Conservation (phyloP, 1,140 invertebrate genomes). For the Asbolus verrucosus region DNA sequence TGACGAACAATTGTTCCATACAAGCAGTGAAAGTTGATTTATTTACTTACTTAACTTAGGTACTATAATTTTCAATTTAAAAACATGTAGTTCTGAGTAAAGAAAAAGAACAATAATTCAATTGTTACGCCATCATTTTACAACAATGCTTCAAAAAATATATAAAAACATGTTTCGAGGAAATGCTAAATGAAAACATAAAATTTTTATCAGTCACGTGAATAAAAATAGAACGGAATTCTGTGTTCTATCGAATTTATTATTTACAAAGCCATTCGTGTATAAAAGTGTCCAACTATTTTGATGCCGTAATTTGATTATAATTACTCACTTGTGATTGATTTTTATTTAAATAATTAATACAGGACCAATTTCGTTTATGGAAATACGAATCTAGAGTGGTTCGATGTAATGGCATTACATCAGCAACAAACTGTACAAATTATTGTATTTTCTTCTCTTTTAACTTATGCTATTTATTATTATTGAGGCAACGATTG, state of each 20-base stretch:
- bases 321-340: not conserved
- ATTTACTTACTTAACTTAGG: slow-evolving; percentile 28
- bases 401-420: not conserved
- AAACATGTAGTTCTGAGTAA: not conserved
- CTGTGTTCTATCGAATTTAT: not conserved
- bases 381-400: not conserved
- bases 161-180: not conserved
- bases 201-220: no score
- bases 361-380: not conserved
- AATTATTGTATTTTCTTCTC: not conserved
- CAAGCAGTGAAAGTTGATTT: slow-evolving; percentile 33
- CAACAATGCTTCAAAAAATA: not conserved
- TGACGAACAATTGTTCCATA: slow-evolving; percentile 35
- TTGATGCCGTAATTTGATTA: not conserved
- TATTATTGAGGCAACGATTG: not conserved
- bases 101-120: not conserved
- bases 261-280: not conserved
- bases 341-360: not conserved
- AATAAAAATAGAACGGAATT: no score
- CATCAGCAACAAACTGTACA: not conserved
- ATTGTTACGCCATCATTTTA: not conserved
- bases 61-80: slow-evolving; percentile 7
- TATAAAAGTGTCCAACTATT: not conserved
- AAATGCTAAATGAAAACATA: no score
- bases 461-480: not conserved